Evolutionary conservation across 2,888 invertebrate species (phyloP).

Genomic region (Cataglyphis altisquamis): DNA sequence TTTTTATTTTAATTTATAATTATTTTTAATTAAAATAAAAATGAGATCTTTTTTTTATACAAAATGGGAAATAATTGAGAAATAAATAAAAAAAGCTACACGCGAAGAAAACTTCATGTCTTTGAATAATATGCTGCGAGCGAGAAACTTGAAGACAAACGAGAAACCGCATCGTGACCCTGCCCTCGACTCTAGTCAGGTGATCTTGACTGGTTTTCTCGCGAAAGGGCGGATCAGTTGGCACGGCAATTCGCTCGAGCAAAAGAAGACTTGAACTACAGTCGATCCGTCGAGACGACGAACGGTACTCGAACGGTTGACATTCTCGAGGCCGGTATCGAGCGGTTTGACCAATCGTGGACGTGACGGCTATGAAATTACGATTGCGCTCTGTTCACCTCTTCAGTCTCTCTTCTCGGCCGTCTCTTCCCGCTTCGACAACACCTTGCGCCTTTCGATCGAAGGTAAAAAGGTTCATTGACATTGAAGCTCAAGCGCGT

Average conservation of each 20-base stretch:
- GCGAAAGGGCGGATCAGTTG: slow-evolving; percentile 47
- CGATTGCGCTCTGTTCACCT: slow-evolving; percentile 66
- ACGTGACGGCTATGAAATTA: slow-evolving; percentile 77
- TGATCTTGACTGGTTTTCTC: slow-evolving; percentile 23
- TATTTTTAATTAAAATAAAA: neutral
- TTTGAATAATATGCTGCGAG: neutral
- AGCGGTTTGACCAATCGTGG: slow-evolving; percentile 76
- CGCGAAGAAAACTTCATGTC: neutral
- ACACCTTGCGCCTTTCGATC: slow-evolving; percentile 55
- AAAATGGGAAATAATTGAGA: neutral
- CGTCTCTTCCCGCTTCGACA: slow-evolving; percentile 24
- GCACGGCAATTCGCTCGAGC: slow-evolving; percentile 31
- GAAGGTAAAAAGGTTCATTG: slow-evolving; percentile 69
- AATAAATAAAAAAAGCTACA: neutral
- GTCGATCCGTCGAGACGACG: slow-evolving; percentile 70
- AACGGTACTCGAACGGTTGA: slow-evolving; percentile 81
- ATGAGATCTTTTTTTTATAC: neutral
- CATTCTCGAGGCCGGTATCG: slow-evolving; percentile 79
- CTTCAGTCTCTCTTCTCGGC: slow-evolving; percentile 34
- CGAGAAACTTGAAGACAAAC: neutral
- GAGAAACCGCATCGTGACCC: slow-evolving; percentile 31
- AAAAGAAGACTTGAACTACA: slow-evolving; percentile 68
- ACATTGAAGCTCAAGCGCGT: slow-evolving; percentile 54
- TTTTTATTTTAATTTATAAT: too few relatives aligned
- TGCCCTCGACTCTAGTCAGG: slow-evolving; percentile 31